Percentiles rank a stretch among this genome's conserved stretches.
These are phyloP conservation scores for Spilosoma lubricipeda DNA, from an alignment of 2,888 invertebrate genomes.

Conservation along the genomic window DNA sequence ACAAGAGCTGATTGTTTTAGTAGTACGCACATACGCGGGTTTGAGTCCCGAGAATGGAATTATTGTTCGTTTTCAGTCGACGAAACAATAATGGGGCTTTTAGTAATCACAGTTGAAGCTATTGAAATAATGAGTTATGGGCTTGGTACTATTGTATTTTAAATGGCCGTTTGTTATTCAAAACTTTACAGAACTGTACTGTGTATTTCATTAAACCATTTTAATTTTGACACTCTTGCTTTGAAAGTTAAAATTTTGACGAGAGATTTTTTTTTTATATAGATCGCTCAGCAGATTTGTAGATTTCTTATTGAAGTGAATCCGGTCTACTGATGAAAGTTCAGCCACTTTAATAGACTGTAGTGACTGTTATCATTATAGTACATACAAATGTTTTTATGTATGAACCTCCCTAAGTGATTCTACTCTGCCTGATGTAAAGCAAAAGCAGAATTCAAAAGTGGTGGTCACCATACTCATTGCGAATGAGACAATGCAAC, in stretches of 20 bases:
- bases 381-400: too few species aligned
- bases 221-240: neutral
- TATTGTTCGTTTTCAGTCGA: slow-evolving; percentile 57
- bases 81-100: slow-evolving; percentile 56
- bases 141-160: slow-evolving; percentile 28
- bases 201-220: neutral
- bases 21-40: slow-evolving; percentile 54
- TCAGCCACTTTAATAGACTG: too few species aligned
- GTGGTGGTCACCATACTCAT: too few species aligned
- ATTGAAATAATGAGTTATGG: slow-evolving; percentile 34
- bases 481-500: too few species aligned
- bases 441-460: too few species aligned
- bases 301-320: too few species aligned
- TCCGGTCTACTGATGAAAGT: too few species aligned
- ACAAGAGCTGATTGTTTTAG: slow-evolving; percentile 73
- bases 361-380: too few species aligned
- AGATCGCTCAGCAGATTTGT: neutral
- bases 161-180: slow-evolving; percentile 13
- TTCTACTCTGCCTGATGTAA: too few species aligned
- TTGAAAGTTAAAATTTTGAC: neutral
- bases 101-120: slow-evolving; percentile 30
- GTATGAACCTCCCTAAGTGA: too few species aligned
- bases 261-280: neutral
- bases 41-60: slow-evolving; percentile 65
- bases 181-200: neutral